Evolutionary conservation across 2,888 invertebrate species (phyloP), one percentile per base, ranked within the genome.

Genomic region (Argyra leucocephala): DNA sequence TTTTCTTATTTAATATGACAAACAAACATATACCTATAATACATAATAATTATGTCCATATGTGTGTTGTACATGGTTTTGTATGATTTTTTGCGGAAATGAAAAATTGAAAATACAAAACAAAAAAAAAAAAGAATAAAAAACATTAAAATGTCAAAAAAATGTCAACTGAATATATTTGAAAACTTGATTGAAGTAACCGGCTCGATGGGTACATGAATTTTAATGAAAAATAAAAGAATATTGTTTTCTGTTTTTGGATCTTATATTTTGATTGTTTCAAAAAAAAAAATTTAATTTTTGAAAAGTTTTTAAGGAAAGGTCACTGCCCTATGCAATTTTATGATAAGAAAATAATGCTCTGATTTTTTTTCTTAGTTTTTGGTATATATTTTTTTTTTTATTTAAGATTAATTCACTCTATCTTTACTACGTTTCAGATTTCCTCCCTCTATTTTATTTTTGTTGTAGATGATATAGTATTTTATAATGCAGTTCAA

Each of bases 131-230:
- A 26, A 6, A n/a, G 15, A 48, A 48, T 15, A 48, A 48, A 2
- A 48, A 48, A 48, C 5, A 48, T 48, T 48, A 48, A 18, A 48
- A 48, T 48, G 48, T 48, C 48, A 48, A 48, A 48, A 31, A 31
- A 31, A 7, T 31, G 31, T 31, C 31, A 31, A 31, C 15, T 48
- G 9, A 18, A 18, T n/a, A 18, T 48, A 12, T 9, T 15, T 37
- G 12, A 48, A 48, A 48, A 48, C 48, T 18, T 48, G 48, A 48
- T 48, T 48, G 48, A 48, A 48, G 48, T 48, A 48, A 48, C 48
- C 48, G 48, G 48, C 48, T 48, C 18, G 48, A 18, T 48, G 15
- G n/a, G 1, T 48, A 48, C 48, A 48, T 48, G 48, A 48, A 48
- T 48, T 48, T 48, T 48, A 18, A 48, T 48, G 12, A 15, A 48